Conservation (phyloP, 2,888 invertebrate genomes). For the Scaptomyza caliginosa region DNA sequence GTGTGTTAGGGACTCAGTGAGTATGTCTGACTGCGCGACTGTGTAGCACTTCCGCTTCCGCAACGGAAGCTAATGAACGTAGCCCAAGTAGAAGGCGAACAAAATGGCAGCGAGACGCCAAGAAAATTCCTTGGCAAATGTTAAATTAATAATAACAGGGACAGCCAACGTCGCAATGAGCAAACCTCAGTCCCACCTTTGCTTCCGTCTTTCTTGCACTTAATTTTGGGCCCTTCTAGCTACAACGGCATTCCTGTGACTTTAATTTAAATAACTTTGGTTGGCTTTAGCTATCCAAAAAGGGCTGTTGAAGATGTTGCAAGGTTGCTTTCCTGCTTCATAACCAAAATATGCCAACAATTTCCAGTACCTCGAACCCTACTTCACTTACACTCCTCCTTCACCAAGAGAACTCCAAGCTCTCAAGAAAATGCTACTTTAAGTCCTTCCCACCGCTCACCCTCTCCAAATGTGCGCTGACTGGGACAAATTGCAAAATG, state of each 20-base stretch:
- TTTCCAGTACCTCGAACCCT: conserved; percentile 28
- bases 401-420: background rate
- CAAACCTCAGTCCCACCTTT: conserved; percentile 42
- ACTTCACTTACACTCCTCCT: background rate
- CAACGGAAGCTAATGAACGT: conserved; percentile 76
- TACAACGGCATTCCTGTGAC: conserved; percentile 55
- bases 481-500: conserved; percentile 63
- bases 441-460: conserved; percentile 12
- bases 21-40: conserved; percentile 76
- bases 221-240: conserved; percentile 5
- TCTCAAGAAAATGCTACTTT: conserved; percentile 29
- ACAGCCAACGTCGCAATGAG: conserved; percentile 33
- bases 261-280: conserved; percentile 72
- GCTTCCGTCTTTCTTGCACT: background rate
- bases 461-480: conserved; percentile 17
- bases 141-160: conserved; percentile 69
- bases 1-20: conserved; percentile 47
- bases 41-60: conserved; percentile 76
- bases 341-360: conserved; percentile 54
- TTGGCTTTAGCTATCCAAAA: conserved; percentile 45
- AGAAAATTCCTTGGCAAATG: conserved; percentile 64
- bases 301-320: conserved; percentile 33
- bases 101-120: conserved; percentile 54
- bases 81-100: conserved; percentile 39
- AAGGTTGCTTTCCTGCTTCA: conserved; percentile 40